phyloP scores from a whole-genome alignment of 2,888 invertebrate species.

The Tanaodytes sp. region DNA sequence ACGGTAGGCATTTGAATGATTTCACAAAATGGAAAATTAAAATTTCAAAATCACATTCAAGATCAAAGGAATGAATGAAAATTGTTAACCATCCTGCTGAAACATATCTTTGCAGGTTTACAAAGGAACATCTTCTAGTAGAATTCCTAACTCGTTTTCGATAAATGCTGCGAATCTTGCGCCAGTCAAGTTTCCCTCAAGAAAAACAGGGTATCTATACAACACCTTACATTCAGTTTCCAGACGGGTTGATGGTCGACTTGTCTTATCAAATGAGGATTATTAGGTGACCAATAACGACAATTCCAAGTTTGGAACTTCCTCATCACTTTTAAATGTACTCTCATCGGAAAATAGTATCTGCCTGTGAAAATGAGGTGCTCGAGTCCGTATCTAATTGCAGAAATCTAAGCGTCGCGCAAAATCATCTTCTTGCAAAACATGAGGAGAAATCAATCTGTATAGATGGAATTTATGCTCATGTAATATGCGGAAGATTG shows the following conservation, averaged over 20 bases:
- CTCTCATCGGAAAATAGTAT: conserved; percentile 24
- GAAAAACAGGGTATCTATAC: no score
- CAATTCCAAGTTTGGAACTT: conserved; percentile 20
- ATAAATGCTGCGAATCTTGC: no score
- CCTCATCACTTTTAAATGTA: conserved; percentile 24
- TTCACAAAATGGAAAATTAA: no score
- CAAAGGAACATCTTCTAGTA: no score
- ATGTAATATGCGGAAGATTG: conserved; percentile 9
- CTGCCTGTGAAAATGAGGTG: conserved; percentile 13
- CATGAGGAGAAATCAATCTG: conserved; percentile 9
- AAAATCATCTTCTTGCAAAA: not conserved
- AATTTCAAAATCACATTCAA: no score
- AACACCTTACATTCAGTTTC: conserved; percentile 19
- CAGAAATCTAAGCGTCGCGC: conserved; percentile 14
- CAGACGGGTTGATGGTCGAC: conserved; percentile 18
- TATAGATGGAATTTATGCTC: conserved; percentile 22
- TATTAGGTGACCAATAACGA: conserved; percentile 19
- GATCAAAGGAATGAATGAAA: no score
- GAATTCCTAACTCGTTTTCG: no score
- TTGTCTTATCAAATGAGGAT: conserved; percentile 15
- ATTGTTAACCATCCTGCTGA: no score
- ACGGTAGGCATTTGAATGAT: no score
- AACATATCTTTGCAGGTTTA: no score
- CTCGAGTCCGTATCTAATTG: conserved; percentile 17
- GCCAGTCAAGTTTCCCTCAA: no score